Conservation (phyloP, 1,140 invertebrate genomes). For the Theocolax elegans region DNA sequence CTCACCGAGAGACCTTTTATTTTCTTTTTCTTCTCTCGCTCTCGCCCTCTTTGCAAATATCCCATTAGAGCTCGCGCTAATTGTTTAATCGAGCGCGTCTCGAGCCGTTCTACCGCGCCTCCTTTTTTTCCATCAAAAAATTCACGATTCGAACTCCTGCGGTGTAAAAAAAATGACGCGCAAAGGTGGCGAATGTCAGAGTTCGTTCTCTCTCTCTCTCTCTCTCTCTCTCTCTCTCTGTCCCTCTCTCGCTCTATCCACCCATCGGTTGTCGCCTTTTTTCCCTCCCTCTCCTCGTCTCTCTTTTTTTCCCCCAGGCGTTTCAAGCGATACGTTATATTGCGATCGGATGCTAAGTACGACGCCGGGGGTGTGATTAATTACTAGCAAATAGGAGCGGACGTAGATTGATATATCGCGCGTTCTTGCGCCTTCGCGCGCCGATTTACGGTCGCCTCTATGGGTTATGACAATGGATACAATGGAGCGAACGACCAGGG, state of each 20-base stretch:
- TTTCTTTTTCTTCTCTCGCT: slow-evolving; percentile 10
- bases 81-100: slow-evolving; percentile 39
- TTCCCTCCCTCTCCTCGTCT: background rate
- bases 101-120: background rate
- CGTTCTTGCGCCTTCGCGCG: slow-evolving; percentile 55
- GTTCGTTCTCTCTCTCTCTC: background rate
- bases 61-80: slow-evolving; percentile 35
- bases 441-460: slow-evolving; percentile 61
- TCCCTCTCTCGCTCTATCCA: background rate
- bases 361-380: slow-evolving; percentile 60
- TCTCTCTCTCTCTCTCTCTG: background rate
- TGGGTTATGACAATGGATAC: slow-evolving; percentile 60
- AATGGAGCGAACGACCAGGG: slow-evolving; percentile 36
- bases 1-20: too few relatives aligned
- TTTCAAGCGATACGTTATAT: slow-evolving; percentile 53
- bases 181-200: slow-evolving; percentile 10
- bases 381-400: slow-evolving; percentile 62
- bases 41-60: slow-evolving; percentile 8
- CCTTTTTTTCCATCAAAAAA: slow-evolving; percentile 19
- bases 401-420: slow-evolving; percentile 63
- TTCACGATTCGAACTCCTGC: too few relatives aligned
- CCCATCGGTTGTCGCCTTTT: too few relatives aligned
- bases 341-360: slow-evolving; percentile 59
- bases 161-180: slow-evolving; percentile 2
- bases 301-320: slow-evolving; percentile 33